Percentiles rank a stretch among this genome's conserved stretches.
These are phyloP conservation scores for Euplagia quadripunctaria DNA, from an alignment of 2,888 invertebrate genomes.

Conservation along the genomic window DNA sequence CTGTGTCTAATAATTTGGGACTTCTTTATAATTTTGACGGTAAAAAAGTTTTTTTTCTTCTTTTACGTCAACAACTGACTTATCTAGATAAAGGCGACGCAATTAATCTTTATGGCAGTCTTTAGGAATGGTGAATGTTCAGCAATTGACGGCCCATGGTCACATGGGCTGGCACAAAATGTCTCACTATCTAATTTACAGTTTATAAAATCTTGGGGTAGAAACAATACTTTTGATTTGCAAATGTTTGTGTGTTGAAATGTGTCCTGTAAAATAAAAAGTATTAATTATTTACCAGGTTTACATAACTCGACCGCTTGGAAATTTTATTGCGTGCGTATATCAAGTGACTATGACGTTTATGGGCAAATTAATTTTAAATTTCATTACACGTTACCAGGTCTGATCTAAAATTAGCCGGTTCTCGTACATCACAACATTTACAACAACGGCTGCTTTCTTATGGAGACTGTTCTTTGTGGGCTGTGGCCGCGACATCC, in stretches of 20 bases:
- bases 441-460: not conserved
- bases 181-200: no score
- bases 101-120: no score
- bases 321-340: constrained; percentile 6
- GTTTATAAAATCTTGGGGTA: no score
- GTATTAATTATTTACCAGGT: not conserved
- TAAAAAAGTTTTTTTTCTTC: no score
- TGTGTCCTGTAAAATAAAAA: not conserved
- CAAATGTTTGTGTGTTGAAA: not conserved
- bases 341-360: constrained; percentile 6
- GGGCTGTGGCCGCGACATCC: not conserved
- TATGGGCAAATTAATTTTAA: constrained; percentile 1
- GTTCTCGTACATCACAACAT: not conserved
- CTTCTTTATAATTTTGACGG: no score
- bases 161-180: no score
- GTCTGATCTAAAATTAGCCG: not conserved
- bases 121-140: no score
- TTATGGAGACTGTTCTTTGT: not conserved
- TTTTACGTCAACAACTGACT: no score
- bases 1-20: no score
- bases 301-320: constrained; percentile 1
- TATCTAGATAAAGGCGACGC: no score
- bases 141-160: no score
- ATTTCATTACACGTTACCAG: constrained; percentile 3
- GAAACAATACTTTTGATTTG: no score